Evolutionary conservation across 2,888 invertebrate species (phyloP).

Genomic region (Lasius fuliginosus): DNA sequence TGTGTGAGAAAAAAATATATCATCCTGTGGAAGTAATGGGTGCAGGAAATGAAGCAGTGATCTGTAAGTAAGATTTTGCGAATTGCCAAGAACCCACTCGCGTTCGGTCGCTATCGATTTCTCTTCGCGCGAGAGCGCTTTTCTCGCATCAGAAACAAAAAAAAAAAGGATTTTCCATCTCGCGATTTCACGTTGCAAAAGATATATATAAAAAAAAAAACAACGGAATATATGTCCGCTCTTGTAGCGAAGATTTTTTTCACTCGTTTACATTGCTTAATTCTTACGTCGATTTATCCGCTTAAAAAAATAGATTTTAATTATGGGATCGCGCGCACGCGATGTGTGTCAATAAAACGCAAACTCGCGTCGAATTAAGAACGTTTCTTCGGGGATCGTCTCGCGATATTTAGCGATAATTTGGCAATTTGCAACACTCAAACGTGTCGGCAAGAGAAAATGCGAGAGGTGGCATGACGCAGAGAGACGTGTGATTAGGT

Average conservation of each 20-base stretch:
- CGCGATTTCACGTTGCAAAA: background rate
- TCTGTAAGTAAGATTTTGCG: slow-evolving; percentile 84
- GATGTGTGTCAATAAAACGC: background rate
- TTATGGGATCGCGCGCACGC: background rate
- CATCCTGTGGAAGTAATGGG: slow-evolving; percentile 78
- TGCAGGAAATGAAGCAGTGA: slow-evolving; percentile 81
- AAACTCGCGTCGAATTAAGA: background rate
- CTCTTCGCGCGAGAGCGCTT: background rate
- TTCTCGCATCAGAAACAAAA: background rate
- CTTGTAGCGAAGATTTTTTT: background rate
- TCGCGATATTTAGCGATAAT: slow-evolving; percentile 45
- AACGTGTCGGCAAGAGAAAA: slow-evolving; percentile 51
- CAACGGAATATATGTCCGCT: background rate
- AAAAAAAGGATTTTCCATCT: background rate
- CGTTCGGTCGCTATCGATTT: background rate
- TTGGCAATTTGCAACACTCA: slow-evolving; percentile 80
- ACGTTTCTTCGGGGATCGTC: background rate
- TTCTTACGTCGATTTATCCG: background rate
- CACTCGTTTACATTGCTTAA: background rate
- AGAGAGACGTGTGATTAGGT: slow-evolving; percentile 74
- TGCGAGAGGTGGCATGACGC: slow-evolving; percentile 58
- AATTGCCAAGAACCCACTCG: slow-evolving; percentile 79
- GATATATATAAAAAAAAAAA: background rate
- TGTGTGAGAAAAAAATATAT: slow-evolving; percentile 78
- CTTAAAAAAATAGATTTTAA: background rate